Conservation (phyloP, 2,113 vertebrate genomes). For the Hystrix brachyura region DNA sequence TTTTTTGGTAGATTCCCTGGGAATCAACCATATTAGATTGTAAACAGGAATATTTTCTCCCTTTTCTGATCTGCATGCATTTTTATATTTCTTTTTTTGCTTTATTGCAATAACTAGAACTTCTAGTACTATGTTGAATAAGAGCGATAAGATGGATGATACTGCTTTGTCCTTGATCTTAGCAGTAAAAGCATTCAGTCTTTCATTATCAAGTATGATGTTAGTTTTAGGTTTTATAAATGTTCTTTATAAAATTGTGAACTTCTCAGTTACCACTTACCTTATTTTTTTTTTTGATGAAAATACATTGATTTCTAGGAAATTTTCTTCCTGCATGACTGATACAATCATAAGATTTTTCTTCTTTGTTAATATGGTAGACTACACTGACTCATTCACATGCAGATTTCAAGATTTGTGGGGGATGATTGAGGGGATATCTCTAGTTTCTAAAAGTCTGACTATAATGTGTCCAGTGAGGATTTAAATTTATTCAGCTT, state of each 20-base stretch:
- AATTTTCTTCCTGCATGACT: background rate
- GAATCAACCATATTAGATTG: background rate
- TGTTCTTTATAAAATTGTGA: background rate
- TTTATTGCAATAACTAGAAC: background rate
- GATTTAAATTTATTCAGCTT: background rate
- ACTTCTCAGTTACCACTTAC: background rate
- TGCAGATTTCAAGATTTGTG: background rate
- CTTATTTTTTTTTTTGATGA: conserved; percentile 16
- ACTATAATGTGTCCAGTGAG: background rate
- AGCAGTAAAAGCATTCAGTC: background rate
- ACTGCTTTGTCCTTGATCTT: background rate
- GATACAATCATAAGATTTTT: background rate
- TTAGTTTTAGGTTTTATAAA: background rate
- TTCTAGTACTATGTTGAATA: background rate
- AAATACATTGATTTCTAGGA: background rate
- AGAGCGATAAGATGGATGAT: background rate
- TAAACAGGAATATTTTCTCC: background rate
- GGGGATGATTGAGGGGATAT: background rate
- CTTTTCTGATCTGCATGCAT: background rate
- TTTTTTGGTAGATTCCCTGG: background rate
- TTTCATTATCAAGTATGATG: background rate
- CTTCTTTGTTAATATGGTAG: background rate
- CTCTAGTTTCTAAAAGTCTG: background rate
- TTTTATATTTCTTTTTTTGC: background rate
- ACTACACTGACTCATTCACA: background rate